These are phyloP conservation scores for Zapornia atra DNA, from an alignment of 2,113 vertebrate species.

Conservation along the genomic window DNA sequence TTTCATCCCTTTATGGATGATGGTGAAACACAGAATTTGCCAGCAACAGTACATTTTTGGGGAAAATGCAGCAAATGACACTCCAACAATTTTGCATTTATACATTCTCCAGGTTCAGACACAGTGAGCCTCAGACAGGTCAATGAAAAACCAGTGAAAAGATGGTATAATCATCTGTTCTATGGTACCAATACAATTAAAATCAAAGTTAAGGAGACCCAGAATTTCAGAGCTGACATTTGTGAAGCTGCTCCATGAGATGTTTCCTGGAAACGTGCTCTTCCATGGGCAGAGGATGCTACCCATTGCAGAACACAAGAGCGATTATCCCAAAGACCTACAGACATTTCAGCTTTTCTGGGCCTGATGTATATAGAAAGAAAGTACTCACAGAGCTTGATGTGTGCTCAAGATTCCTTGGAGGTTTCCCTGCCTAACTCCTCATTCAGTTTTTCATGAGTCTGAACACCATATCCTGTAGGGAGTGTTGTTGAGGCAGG, in stretches of 20 bases:
- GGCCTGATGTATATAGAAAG: constrained; percentile 5
- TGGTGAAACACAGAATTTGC: neutral
- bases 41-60: neutral
- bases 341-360: neutral
- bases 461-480: constrained; percentile 14
- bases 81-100: neutral
- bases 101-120: neutral
- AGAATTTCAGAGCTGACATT: neutral
- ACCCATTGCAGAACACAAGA: neutral
- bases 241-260: neutral
- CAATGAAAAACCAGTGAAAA: neutral
- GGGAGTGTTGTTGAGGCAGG: neutral
- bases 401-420: constrained; percentile 42
- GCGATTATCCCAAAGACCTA: constrained; percentile 4
- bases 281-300: neutral
- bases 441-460: neutral
- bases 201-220: neutral
- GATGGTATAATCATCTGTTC: neutral
- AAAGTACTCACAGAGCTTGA: constrained; percentile 29
- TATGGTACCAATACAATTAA: neutral
- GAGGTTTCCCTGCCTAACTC: constrained; percentile 36
- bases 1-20: neutral
- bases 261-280: neutral
- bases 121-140: neutral
- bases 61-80: neutral